Evolutionary conservation across 2,888 invertebrate genomes (phyloP), one percentile per base, ranked within the genome.

Genomic region (Euspilapteryx auroguttella): DNA sequence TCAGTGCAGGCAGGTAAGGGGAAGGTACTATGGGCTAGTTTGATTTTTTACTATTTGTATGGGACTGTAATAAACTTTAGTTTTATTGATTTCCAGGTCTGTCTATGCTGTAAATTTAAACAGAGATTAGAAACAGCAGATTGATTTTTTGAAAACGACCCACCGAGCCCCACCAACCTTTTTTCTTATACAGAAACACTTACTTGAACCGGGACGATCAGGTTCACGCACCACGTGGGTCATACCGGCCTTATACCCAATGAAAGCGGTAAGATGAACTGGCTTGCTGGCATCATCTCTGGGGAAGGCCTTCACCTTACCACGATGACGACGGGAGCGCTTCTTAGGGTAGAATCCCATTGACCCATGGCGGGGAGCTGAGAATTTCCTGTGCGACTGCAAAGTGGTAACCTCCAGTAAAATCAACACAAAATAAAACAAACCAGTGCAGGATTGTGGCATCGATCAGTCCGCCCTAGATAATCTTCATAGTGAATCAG

Each of bases 261-360:
- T 82, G 61, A 99, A 99, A 26, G 97, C 94, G 1, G 99, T 99
- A 35, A 99, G 80, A 76, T 98, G 97, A 3, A 98, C 94, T 24
- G 99, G 98, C 68, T 98, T 98, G 49, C 80, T 85, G 15, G 89
- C 79, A 63, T 99, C 96, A 85, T 99, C 99, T 62, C 92, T 97
- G 17, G 99, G 99, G 82, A 98, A 99, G 31, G 98, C 94, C 93
- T 99, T 99, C 39, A 95, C 94, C 77, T 97, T 98, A 49, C 99
- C 99, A 78, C 97, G 91, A 80, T 96, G 96, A 56, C 96, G 88
- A 42, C 85, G 85, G 43, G 94, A 89, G 45, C 99, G 85, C 79
- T 99, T 99, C 79, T 97, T 98, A 54, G 99, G 99, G 77, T 97
- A 91, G 84, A 99, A 99, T 47, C 97, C 98, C 93, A 99, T 95